Percentiles rank a stretch among this genome's conserved stretches.
Conservation (phyloP, 2,888 invertebrate species). For the Brenthis daphne region DNA sequence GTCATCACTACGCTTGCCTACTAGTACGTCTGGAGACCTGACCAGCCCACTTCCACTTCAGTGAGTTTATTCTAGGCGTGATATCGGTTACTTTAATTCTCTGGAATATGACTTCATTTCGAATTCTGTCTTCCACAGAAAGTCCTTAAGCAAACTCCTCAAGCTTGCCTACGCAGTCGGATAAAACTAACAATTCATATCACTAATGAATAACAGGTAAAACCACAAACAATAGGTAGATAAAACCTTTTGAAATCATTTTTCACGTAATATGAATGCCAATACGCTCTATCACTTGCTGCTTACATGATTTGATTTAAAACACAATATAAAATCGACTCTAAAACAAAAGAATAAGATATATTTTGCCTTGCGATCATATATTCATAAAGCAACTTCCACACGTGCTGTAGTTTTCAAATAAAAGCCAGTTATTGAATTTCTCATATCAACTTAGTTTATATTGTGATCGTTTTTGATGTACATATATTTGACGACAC, state of each 20-base stretch:
- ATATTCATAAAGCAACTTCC: background rate
- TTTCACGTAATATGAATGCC: background rate
- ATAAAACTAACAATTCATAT: background rate
- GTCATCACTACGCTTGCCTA: too few species aligned
- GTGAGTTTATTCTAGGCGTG: too few species aligned
- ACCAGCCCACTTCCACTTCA: too few species aligned
- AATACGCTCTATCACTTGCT: background rate
- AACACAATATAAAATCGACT: background rate
- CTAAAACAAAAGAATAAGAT: background rate
- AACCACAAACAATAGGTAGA: conserved; percentile 7
- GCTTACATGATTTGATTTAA: background rate
- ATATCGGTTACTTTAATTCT: too few species aligned
- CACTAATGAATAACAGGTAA: background rate
- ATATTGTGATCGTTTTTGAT: background rate
- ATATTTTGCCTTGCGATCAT: background rate
- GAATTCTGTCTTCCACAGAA: too few species aligned
- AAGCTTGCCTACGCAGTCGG: too few species aligned
- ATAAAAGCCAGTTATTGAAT: conserved; percentile 9
- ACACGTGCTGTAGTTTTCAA: conserved; percentile 2
- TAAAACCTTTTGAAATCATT: conserved; percentile 5
- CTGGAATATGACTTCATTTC: too few species aligned
- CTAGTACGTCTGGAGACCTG: too few species aligned
- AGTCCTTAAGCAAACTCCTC: too few species aligned
- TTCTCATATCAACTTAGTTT: background rate
- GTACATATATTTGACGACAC: background rate